A percentile compares a stretch with the other conserved stretches of the same genome.
Evolutionary conservation across 2,113 vertebrate genomes (phyloP).

Genomic region (Alectura lathami): DNA sequence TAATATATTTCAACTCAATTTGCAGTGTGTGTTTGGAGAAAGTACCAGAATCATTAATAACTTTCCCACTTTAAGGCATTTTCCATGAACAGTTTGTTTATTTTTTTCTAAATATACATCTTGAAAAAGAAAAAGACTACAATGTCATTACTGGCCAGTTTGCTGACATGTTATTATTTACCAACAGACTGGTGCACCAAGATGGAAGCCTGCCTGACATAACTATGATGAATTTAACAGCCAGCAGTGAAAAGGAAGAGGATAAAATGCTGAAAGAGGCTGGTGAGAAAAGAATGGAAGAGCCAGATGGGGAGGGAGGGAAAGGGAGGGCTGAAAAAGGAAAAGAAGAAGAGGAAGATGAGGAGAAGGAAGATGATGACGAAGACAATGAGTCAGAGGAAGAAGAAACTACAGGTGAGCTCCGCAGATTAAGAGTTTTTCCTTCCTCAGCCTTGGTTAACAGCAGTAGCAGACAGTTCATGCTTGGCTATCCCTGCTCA

Average conservation of each 20-base stretch:
- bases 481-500: neutral
- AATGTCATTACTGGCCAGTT: neutral
- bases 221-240: slow-evolving; percentile 86
- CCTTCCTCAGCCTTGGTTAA: neutral
- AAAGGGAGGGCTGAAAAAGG: slow-evolving; percentile 52
- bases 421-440: neutral
- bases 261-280: slow-evolving; percentile 67
- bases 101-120: slow-evolving; percentile 38
- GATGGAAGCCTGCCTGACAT: slow-evolving; percentile 95
- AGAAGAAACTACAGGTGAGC: slow-evolving; percentile 88
- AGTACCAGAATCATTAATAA: slow-evolving; percentile 65
- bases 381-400: slow-evolving; percentile 80
- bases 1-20: slow-evolving; percentile 55
- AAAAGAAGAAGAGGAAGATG: slow-evolving; percentile 68
- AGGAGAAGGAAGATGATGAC: slow-evolving; percentile 73
- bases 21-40: slow-evolving; percentile 68
- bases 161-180: slow-evolving; percentile 56
- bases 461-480: neutral
- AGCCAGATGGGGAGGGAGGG: slow-evolving; percentile 66
- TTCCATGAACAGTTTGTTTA: slow-evolving; percentile 22
- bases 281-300: slow-evolving; percentile 70
- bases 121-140: neutral
- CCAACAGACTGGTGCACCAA: slow-evolving; percentile 88
- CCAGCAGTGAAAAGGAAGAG: slow-evolving; percentile 76
- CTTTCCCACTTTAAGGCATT: slow-evolving; percentile 56